Percentiles rank a stretch among this genome's conserved stretches.
Evolutionary conservation across 2,888 invertebrate genomes (phyloP).

Genomic region (Xanthia togata): DNA sequence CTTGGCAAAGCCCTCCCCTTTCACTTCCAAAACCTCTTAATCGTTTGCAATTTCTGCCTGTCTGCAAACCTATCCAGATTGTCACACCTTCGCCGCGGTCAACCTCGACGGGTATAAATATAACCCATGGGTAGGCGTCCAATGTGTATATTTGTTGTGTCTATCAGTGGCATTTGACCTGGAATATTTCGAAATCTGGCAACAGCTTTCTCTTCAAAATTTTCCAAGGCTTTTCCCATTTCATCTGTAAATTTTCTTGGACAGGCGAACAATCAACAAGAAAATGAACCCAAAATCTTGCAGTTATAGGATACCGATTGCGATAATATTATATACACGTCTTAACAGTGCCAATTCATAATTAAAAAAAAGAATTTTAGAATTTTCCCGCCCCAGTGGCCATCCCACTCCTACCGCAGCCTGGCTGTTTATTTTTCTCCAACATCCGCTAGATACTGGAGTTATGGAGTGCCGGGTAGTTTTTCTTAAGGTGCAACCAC

Average conservation of each 20-base stretch:
- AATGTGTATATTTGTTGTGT: neutral
- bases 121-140: neutral
- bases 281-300: neutral
- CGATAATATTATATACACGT: neutral
- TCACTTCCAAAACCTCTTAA: too few relatives aligned
- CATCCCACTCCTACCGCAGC: neutral
- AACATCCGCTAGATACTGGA: neutral
- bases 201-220: neutral
- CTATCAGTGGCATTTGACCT: too few relatives aligned
- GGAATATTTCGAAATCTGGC: neutral
- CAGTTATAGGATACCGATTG: neutral
- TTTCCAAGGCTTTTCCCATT: constrained; percentile 7
- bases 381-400: too few relatives aligned
- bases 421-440: neutral
- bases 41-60: too few relatives aligned
- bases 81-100: too few relatives aligned
- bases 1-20: neutral
- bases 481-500: neutral
- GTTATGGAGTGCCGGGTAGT: neutral
- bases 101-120: neutral
- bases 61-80: neutral
- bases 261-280: neutral
- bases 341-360: too few relatives aligned
- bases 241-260: neutral
- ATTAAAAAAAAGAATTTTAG: too few relatives aligned